Percentiles rank a stretch among this genome's conserved stretches.
These are phyloP conservation scores for Ctenicera cuprea DNA, from an alignment of 2,888 invertebrate genomes.

Conservation along the genomic window DNA sequence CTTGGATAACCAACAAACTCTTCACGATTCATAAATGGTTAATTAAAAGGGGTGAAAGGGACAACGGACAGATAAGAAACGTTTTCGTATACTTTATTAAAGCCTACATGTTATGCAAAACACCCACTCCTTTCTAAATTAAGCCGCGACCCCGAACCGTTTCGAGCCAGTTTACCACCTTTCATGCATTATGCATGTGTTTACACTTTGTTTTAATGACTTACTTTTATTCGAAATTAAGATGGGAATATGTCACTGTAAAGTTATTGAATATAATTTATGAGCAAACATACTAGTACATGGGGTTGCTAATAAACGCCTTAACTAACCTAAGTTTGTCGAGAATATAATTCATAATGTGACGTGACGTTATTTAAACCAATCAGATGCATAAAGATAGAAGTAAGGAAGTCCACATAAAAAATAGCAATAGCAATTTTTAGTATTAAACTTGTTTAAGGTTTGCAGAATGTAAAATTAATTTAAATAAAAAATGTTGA, in stretches of 20 bases:
- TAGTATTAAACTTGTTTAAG: too few species aligned
- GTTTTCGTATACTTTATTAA: constrained; percentile 13
- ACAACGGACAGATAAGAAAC: constrained; percentile 23
- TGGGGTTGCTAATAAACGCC: neutral
- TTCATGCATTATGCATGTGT: constrained; percentile 27
- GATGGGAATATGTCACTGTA: neutral
- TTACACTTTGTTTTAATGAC: constrained; percentile 21
- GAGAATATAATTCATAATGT: too few species aligned
- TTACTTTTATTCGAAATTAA: constrained; percentile 19
- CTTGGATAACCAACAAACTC: constrained; percentile 10
- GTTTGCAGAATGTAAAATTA: too few species aligned
- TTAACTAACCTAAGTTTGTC: too few species aligned
- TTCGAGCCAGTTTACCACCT: constrained; percentile 12
- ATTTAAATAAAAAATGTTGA: too few species aligned
- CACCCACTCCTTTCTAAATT: constrained; percentile 13
- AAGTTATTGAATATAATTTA: neutral
- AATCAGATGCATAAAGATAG: too few species aligned
- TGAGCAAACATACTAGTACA: too few species aligned
- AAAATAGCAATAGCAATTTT: too few species aligned
- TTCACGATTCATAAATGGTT: constrained; percentile 21
- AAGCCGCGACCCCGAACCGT: constrained; percentile 2
- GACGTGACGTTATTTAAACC: too few species aligned
- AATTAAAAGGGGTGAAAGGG: constrained; percentile 24
- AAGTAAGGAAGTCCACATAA: too few species aligned
- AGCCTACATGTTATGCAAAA: constrained; percentile 26